Base-by-base conservation (phyloP, 2,797 vertebrate genomes). In the Sebastes taczanowskii region DNA sequence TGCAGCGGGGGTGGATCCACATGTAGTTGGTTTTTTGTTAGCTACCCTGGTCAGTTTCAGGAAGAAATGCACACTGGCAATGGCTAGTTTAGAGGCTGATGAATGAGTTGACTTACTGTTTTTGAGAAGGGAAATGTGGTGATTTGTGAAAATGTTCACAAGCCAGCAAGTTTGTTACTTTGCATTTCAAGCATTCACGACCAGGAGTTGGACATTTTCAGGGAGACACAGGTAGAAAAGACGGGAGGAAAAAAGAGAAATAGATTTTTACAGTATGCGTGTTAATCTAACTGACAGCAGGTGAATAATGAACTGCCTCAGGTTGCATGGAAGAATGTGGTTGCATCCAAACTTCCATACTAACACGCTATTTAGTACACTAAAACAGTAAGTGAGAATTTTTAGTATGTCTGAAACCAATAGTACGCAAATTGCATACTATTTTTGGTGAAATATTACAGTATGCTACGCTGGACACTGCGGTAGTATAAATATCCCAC, bases 221-320 rank as follows among this genome's bases (percentile, higher is more conserved):
- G 25, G 56, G 30, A 75, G 64, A 13, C 35, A 56, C 20, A 60
- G 30, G 23, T 29, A 18, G 52, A 55, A 52, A 60, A 25, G 38
- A 14, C 5, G 23, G 23, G 11, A 59, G n/a, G 46, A 62, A 35
- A 72, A 34, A 20, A 49, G 29, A 8, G 62, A 27, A 69, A 42
- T 22, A 32, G 38, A 71, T 69, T 55, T 55, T n/a, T 38, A 8
- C 13, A 30, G 30, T 35, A 22, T 68, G 34, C 27, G 58, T 62
- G 58, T 69, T 67, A 25, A 78, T 78, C 46, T 58, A 46, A 56
- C 58, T 72, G 70, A 35, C 53, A 73, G 11, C 52, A 68, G 53
- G 81, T 81, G 87, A 93, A 78, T 90, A 85, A 91, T 86, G 83
- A 85, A 83, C 55, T 85, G 68, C 84, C 87, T 83, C 78, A 84